Evolutionary conservation across 2,797 vertebrate genomes (phyloP).

Genomic region (Notolepis coatsorum): DNA sequence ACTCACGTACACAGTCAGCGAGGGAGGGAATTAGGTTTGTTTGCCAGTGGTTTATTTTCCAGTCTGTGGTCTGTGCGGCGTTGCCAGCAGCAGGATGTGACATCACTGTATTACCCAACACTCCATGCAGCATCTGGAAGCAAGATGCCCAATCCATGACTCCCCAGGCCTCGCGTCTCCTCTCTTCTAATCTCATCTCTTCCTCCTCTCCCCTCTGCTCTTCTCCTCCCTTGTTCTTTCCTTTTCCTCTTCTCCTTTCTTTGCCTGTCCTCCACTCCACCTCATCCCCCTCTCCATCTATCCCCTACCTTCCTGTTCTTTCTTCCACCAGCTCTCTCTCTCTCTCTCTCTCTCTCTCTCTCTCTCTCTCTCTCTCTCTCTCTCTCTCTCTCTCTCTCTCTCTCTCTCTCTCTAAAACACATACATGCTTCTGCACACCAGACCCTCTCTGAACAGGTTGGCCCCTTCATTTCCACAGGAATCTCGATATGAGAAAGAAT

Average conservation of each 20-base stretch:
- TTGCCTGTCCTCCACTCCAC: neutral
- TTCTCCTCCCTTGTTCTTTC: neutral
- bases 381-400: neutral
- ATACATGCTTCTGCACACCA: too few relatives aligned
- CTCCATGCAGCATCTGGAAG: conserved; percentile 64
- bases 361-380: neutral
- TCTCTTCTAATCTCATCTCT: conserved; percentile 23
- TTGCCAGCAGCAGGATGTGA: conserved; percentile 29
- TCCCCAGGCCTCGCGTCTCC: conserved; percentile 37
- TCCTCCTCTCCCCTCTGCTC: neutral
- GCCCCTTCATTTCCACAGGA: conserved; percentile 4
- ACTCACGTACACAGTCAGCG: neutral
- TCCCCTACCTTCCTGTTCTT: too few relatives aligned
- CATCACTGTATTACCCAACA: conserved; percentile 34
- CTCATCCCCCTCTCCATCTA: too few relatives aligned
- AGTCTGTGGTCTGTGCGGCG: conserved; percentile 28
- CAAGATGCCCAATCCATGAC: conserved; percentile 61
- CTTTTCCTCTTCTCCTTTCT: neutral
- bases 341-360: neutral
- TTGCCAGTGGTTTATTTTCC: conserved; percentile 42
- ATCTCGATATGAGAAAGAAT: conserved; percentile 1
- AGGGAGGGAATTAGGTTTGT: conserved; percentile 6
- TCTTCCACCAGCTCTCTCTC: too few relatives aligned
- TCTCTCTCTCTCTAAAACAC: too few relatives aligned
- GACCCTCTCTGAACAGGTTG: neutral